These are phyloP conservation scores for Drosophila kikkawai DNA, from an alignment of 1,140 invertebrate genomes.

Conservation along the genomic window DNA sequence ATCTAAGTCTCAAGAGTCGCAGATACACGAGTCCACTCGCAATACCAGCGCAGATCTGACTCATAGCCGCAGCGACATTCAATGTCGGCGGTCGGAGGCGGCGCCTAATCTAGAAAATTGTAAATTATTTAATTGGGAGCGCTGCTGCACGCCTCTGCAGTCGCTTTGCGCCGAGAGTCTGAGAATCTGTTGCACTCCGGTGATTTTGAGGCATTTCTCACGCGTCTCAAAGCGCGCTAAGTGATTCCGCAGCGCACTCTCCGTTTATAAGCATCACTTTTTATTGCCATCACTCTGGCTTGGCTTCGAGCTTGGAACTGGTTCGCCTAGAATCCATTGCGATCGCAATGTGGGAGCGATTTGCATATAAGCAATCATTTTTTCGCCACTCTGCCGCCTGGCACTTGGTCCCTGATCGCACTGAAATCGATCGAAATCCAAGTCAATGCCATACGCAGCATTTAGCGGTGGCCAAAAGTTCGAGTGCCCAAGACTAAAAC, in stretches of 20 bases:
- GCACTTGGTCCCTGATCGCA: slow-evolving; percentile 47
- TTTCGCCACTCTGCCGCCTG: slow-evolving; percentile 23
- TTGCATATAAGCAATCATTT: slow-evolving; percentile 43
- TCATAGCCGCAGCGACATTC: slow-evolving; percentile 39
- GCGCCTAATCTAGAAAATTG: slow-evolving; percentile 63
- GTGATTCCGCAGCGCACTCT: slow-evolving; percentile 31
- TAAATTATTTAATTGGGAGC: slow-evolving; percentile 66
- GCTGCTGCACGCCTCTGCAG: slow-evolving; percentile 51
- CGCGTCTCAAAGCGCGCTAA: slow-evolving; percentile 47
- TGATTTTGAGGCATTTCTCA: slow-evolving; percentile 40
- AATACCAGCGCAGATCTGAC: slow-evolving; percentile 28
- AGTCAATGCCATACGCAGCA: slow-evolving; percentile 52
- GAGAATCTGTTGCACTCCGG: slow-evolving; percentile 37
- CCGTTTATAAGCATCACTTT: slow-evolving; percentile 46
- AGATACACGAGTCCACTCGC: slow-evolving; percentile 4
- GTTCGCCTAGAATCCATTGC: slow-evolving; percentile 45
- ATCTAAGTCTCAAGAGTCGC: slow-evolving; percentile 45
- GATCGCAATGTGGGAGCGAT: slow-evolving; percentile 47
- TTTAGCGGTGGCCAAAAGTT: slow-evolving; percentile 37
- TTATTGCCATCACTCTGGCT: slow-evolving; percentile 34
- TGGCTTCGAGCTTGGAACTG: slow-evolving; percentile 15
- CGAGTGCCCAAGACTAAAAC: slow-evolving; percentile 7
- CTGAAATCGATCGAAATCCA: slow-evolving; percentile 30
- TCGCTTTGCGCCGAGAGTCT: slow-evolving; percentile 13
- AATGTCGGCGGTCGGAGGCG: slow-evolving; percentile 48